A percentile compares a stretch with the other conserved stretches of the same genome.
Evolutionary conservation across 2,797 vertebrate genomes (phyloP).

Genomic region (Bradypus variegatus): DNA sequence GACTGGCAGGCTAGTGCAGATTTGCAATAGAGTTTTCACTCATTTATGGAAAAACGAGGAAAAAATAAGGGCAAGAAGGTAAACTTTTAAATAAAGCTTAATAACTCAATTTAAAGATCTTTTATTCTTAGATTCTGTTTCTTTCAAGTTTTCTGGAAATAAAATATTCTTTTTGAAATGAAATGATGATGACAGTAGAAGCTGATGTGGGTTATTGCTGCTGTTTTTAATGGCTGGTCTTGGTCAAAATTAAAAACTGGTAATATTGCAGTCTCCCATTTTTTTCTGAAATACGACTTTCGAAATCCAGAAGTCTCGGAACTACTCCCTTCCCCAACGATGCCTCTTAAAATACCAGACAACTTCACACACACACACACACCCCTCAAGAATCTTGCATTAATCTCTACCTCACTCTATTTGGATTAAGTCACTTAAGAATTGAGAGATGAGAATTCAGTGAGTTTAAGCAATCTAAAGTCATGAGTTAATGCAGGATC

Average conservation of each 20-base stretch:
- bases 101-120: conserved; percentile 6
- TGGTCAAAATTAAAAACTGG: neutral
- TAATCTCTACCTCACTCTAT: conserved; percentile 7
- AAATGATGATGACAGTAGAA: neutral
- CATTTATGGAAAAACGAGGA: conserved; percentile 6
- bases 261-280: neutral
- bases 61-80: neutral
- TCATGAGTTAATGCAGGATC: neutral
- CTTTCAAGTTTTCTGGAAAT: neutral
- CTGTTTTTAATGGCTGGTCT: neutral
- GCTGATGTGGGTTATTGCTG: neutral
- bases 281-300: neutral
- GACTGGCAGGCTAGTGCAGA: neutral
- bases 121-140: conserved; percentile 15
- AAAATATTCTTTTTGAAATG: conserved; percentile 17
- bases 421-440: conserved; percentile 18
- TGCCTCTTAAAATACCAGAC: conserved; percentile 26
- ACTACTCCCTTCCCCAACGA: conserved; percentile 20
- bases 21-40: neutral
- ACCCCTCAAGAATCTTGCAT: neutral
- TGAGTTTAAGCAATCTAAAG: conserved; percentile 24
- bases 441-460: conserved; percentile 23
- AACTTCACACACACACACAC: neutral
- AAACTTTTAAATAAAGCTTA: conserved; percentile 41
- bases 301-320: conserved; percentile 37